Conservation (phyloP, 92 coral and sea anemone genomes). For the Paramuricea clavata region DNA sequence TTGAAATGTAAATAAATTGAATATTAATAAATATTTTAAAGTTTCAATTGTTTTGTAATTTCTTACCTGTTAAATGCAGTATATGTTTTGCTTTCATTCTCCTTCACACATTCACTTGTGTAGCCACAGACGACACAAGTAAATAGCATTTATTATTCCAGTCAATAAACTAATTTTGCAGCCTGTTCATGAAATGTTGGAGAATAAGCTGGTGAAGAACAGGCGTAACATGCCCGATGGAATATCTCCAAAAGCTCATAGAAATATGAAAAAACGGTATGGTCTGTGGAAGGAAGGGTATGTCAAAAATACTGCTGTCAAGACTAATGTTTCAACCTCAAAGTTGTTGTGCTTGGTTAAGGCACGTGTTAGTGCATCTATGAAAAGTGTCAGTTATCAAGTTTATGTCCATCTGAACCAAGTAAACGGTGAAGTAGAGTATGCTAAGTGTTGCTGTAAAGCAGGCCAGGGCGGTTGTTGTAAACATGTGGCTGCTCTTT, state of each 20-base stretch:
- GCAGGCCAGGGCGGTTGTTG: slow-evolving; percentile 77
- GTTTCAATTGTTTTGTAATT: too few relatives aligned
- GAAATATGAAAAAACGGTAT: slow-evolving; percentile 63
- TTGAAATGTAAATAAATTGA: too few relatives aligned
- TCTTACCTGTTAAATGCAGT: too few relatives aligned
- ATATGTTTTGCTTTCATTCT: too few relatives aligned
- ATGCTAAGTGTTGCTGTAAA: slow-evolving; percentile 68
- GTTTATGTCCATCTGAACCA: slow-evolving; percentile 61
- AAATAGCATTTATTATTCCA: too few relatives aligned
- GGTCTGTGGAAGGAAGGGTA: slow-evolving; percentile 61
- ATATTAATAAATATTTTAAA: too few relatives aligned
- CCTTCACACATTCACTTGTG: too few relatives aligned
- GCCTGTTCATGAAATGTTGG: slow-evolving; percentile 46
- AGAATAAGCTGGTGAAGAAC: slow-evolving; percentile 59
- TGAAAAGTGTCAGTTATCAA: slow-evolving; percentile 57
- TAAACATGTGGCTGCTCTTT: slow-evolving; percentile 74
- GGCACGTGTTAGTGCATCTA: slow-evolving; percentile 64
- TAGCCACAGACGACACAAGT: too few relatives aligned
- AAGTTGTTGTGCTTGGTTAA: slow-evolving; percentile 54
- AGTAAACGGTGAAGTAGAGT: slow-evolving; percentile 37
- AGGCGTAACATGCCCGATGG: slow-evolving; percentile 55
- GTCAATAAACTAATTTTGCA: too few relatives aligned
- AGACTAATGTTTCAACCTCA: slow-evolving; percentile 25
- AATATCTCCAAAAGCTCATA: slow-evolving; percentile 56
- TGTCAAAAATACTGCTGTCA: slow-evolving; percentile 41